phyloP scores from a whole-genome alignment of 2,888 invertebrate species.

The Molorchus minor region DNA sequence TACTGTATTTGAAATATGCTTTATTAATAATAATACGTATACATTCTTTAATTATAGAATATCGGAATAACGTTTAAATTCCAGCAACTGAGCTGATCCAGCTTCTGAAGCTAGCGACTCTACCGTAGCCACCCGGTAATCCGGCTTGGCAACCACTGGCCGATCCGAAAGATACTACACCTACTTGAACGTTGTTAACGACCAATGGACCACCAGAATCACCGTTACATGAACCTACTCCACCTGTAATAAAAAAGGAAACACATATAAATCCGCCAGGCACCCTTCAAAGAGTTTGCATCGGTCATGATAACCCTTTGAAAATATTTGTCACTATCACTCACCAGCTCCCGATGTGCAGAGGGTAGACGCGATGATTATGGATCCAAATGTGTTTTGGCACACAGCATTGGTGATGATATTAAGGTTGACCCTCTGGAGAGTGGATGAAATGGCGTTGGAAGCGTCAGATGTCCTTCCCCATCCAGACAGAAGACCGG shows the following conservation, averaged over 20 bases:
- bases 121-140: slow-evolving; percentile 56
- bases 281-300: too few relatives aligned
- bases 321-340: too few relatives aligned
- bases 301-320: too few relatives aligned
- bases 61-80: background rate
- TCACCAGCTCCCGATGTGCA: slow-evolving; percentile 60
- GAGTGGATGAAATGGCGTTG: slow-evolving; percentile 56
- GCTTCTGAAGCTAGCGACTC: slow-evolving; percentile 43
- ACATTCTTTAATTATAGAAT: too few relatives aligned
- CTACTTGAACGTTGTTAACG: slow-evolving; percentile 36
- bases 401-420: slow-evolving; percentile 62
- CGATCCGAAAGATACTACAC: slow-evolving; percentile 47
- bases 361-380: slow-evolving; percentile 61
- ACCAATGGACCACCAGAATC: slow-evolving; percentile 58
- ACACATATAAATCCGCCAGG: too few relatives aligned
- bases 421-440: slow-evolving; percentile 58
- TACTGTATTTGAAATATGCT: too few relatives aligned
- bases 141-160: slow-evolving; percentile 53
- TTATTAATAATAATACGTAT: too few relatives aligned
- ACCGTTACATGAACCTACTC: slow-evolving; percentile 63
- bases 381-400: slow-evolving; percentile 58
- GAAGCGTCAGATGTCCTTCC: slow-evolving; percentile 59
- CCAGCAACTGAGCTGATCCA: slow-evolving; percentile 21
- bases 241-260: too few relatives aligned
- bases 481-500: slow-evolving; percentile 63